Conservation (phyloP, 2,888 invertebrate species). For the Dysmachus trigonus region DNA sequence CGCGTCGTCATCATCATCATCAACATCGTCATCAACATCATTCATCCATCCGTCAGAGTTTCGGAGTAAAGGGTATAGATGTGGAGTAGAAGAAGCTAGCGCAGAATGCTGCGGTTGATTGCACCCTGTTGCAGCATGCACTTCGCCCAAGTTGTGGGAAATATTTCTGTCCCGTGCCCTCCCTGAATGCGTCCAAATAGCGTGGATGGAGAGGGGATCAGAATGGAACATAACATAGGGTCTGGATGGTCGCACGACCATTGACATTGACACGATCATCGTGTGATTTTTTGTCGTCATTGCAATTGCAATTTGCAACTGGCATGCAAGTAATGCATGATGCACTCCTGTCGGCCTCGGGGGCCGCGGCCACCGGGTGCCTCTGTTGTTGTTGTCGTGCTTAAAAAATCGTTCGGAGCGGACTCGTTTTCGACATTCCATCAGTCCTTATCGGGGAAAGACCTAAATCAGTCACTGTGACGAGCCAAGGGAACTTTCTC, state of each 20-base stretch:
- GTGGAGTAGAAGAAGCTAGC: background rate
- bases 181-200: background rate
- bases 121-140: background rate
- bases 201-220: background rate
- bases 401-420: background rate
- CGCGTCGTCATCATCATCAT: background rate
- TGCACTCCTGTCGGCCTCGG: background rate
- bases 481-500: slow-evolving; percentile 17
- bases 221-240: background rate
- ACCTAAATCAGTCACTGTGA: slow-evolving; percentile 13
- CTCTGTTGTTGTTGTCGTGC: no score
- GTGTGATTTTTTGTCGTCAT: slow-evolving; percentile 27
- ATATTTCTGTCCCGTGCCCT: background rate
- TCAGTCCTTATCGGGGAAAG: slow-evolving; percentile 15
- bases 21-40: background rate
- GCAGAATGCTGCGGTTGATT: background rate
- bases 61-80: background rate
- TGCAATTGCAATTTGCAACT: background rate
- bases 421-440: slow-evolving; percentile 2
- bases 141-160: background rate
- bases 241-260: slow-evolving; percentile 1
- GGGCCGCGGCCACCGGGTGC: background rate
- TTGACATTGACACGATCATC: slow-evolving; percentile 29
- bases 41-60: background rate
- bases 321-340: background rate